Evolutionary conservation across 2,113 vertebrate genomes (phyloP), one percentile per base, ranked within the genome.

Genomic region (Aix galericulata): DNA sequence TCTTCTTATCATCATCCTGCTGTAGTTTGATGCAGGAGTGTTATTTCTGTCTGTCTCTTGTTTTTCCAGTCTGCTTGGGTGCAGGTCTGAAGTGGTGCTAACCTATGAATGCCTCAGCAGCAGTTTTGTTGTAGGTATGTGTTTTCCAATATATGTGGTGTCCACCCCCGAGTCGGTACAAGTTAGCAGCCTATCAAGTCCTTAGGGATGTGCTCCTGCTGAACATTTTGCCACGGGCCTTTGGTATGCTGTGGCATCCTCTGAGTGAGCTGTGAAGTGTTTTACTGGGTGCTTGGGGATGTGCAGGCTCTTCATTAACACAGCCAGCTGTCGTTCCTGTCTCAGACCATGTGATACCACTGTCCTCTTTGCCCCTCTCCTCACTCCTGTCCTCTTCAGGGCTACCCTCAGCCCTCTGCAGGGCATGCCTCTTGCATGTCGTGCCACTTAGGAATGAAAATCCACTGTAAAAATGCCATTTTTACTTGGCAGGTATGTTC

Each of bases 281-380:
- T 42, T 18, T 10, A 4, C 23, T 1, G 1, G 40, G 23, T 3
- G 4, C 11, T 46, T 68, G 2, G 5, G 48, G 9, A 11, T 40
- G 8, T 26, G 13, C 44, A 80, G 38, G 29, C 9, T 1, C 1
- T 56, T 34, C 34, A 2, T 68, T 69, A 69, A 29, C 25, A n/a
- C 44, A 88, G 63, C 11, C 58, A 60, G 42, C 25, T 72, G 34
- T 27, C 26, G 32, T 68, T 82, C 66, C 18, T 0, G 0, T 38
- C 73, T 46, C 80, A 73, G 8, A 23, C 80, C 20, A 20, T 6
- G 3, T 67, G 25, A 36, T 81, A 8, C 38, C 0, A 0, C 27
- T 38, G 15, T 15, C 55, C 3, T 1, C 11, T 71, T 82, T 68
- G 52, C 56, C 17, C 55, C 10, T 36, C 25, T 83, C 18, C 60